These are phyloP conservation scores for Procavia capensis DNA, from an alignment of 2,113 vertebrate species.

Conservation along the genomic window DNA sequence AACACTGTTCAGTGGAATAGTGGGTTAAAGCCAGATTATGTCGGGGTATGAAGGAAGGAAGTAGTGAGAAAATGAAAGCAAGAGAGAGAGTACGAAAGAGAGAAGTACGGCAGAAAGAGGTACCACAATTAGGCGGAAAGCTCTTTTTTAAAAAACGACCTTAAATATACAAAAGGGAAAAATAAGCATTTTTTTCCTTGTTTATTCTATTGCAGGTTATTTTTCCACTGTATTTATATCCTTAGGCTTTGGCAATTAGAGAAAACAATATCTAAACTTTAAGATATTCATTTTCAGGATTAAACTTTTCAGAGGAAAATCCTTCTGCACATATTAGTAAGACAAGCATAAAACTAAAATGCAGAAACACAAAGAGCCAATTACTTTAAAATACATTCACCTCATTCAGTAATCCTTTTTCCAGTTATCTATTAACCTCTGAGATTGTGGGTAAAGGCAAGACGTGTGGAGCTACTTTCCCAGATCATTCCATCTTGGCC, in stretches of 20 bases:
- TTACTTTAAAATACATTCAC: conserved; percentile 15
- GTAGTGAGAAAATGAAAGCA: conserved; percentile 54
- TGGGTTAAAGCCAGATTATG: neutral
- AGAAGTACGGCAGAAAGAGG: conserved; percentile 16
- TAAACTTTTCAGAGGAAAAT: conserved; percentile 54
- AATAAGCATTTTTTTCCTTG: conserved; percentile 26
- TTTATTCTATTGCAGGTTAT: conserved; percentile 49
- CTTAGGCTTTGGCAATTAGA: conserved; percentile 39
- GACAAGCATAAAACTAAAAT: conserved; percentile 59
- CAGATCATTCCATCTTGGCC: neutral
- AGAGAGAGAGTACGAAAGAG: too few relatives aligned
- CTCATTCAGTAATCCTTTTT: neutral
- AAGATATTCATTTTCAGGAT: conserved; percentile 43
- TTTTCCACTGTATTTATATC: conserved; percentile 23
- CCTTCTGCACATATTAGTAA: conserved; percentile 56
- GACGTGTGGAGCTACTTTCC: neutral
- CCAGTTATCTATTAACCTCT: neutral
- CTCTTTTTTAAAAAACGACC: conserved; percentile 1
- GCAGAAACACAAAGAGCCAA: conserved; percentile 13
- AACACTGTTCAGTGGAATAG: conserved; percentile 42
- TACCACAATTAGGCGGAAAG: conserved; percentile 10
- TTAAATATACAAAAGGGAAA: neutral
- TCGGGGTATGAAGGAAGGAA: conserved; percentile 28
- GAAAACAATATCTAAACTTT: conserved; percentile 42
- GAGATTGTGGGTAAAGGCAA: neutral